phyloP scores from a whole-genome alignment of 2,888 invertebrate genomes.

The Ctena decussata region DNA sequence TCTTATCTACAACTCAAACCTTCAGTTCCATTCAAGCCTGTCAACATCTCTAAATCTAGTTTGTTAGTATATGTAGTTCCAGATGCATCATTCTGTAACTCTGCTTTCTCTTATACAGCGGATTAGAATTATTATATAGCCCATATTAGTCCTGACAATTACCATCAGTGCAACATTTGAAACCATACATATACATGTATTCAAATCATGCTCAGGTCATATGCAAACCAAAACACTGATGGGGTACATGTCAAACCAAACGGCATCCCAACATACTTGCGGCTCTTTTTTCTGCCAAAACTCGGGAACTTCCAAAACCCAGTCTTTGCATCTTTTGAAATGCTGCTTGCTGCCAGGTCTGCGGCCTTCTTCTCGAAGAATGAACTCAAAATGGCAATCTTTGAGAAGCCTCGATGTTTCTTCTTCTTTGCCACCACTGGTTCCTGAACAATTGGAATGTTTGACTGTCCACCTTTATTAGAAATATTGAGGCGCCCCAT shows the following conservation, averaged over 20 bases:
- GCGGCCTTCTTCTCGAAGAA: slow-evolving; percentile 83
- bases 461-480: slow-evolving; percentile 48
- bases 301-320: slow-evolving; percentile 54
- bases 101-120: no score
- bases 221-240: not conserved
- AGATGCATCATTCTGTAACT: no score
- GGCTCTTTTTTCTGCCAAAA: slow-evolving; percentile 46
- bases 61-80: no score
- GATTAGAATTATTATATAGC: no score
- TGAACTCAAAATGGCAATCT: slow-evolving; percentile 82
- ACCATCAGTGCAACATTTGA: not conserved
- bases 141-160: no score
- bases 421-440: slow-evolving; percentile 53
- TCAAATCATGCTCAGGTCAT: no score
- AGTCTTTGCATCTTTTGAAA: slow-evolving; percentile 37
- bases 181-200: not conserved
- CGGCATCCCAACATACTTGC: slow-evolving; percentile 38
- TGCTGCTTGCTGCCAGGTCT: slow-evolving; percentile 56
- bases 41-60: no score
- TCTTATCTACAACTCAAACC: no score
- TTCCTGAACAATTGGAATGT: slow-evolving; percentile 43
- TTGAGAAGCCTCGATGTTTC: slow-evolving; percentile 67
- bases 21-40: no score
- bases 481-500: slow-evolving; percentile 45
- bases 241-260: not conserved